These are phyloP conservation scores for Lindbergichthys nudifrons DNA, from an alignment of 2,797 vertebrate genomes.

Conservation along the genomic window DNA sequence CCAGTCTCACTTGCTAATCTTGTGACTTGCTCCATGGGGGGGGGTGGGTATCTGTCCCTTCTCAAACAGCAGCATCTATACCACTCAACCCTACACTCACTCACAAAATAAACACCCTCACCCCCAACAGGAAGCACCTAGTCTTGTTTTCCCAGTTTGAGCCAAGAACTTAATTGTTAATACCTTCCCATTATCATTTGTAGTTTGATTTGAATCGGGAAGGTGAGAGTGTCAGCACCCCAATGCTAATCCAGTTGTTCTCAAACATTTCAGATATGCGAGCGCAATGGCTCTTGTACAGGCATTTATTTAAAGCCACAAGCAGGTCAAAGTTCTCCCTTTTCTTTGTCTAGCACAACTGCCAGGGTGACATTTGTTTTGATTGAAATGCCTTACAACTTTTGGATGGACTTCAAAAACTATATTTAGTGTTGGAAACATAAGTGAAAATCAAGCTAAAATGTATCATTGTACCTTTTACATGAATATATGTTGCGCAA, in stretches of 20 bases:
- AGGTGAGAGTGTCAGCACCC: not conserved
- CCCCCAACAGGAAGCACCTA: conserved; percentile 33
- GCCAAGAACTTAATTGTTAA: conserved; percentile 21
- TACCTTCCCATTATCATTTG: conserved; percentile 10
- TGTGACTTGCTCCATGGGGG: conserved; percentile 62
- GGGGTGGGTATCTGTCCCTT: conserved; percentile 64
- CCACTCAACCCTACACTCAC: conserved; percentile 32
- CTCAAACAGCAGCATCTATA: conserved; percentile 54
- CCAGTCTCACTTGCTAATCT: conserved; percentile 74
- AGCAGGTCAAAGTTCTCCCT: not conserved
- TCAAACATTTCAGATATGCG: not conserved
- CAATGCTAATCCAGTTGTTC: conserved; percentile 8
- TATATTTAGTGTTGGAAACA: not conserved
- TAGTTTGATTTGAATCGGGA: not conserved
- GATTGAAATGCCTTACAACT: not conserved
- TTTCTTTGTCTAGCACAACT: not conserved
- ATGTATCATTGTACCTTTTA: not conserved
- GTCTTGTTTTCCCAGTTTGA: conserved; percentile 34
- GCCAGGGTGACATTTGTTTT: not conserved
- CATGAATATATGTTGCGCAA: not conserved
- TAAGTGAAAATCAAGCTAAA: not conserved
- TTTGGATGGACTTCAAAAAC: not conserved
- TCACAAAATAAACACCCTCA: conserved; percentile 13
- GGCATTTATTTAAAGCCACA: not conserved
- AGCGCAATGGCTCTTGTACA: not conserved